Conservation (phyloP, 2,113 vertebrate genomes). For the Argyrosomus japonicus region DNA sequence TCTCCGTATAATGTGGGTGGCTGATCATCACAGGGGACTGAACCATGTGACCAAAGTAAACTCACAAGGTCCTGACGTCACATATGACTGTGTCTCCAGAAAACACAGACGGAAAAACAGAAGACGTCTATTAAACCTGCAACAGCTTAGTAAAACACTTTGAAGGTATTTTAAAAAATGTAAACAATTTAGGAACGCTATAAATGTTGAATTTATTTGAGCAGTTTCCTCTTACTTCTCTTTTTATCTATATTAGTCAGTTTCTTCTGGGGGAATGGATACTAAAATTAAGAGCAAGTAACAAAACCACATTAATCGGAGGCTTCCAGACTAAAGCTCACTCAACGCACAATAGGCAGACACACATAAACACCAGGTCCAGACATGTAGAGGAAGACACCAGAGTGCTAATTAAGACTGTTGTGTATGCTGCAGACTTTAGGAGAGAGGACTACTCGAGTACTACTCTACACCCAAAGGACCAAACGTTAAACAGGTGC, state of each 20-base stretch:
- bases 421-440: constrained; percentile 26
- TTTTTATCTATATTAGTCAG: constrained; percentile 9
- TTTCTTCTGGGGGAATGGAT: not conserved
- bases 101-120: not conserved
- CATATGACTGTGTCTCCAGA: constrained; percentile 6
- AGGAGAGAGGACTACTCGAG: not conserved
- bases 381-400: constrained; percentile 45
- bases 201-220: constrained; percentile 8
- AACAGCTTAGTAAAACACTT: constrained; percentile 38
- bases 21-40: constrained; percentile 19
- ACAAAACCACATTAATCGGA: constrained; percentile 50
- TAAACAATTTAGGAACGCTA: constrained; percentile 8
- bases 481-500: not conserved
- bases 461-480: not conserved
- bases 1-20: constrained; percentile 8
- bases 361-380: constrained; percentile 18
- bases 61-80: constrained; percentile 38
- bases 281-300: constrained; percentile 9
- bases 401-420: constrained; percentile 43
- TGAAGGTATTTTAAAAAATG: constrained; percentile 22
- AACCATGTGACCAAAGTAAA: constrained; percentile 40
- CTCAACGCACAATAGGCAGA: constrained; percentile 14
- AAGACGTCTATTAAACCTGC: constrained; percentile 23
- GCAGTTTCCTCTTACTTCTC: not conserved
- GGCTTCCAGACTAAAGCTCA: not conserved